These are phyloP conservation scores for Leptonema lineaticorne DNA, from an alignment of 1,140 invertebrate genomes.

Conservation along the genomic window DNA sequence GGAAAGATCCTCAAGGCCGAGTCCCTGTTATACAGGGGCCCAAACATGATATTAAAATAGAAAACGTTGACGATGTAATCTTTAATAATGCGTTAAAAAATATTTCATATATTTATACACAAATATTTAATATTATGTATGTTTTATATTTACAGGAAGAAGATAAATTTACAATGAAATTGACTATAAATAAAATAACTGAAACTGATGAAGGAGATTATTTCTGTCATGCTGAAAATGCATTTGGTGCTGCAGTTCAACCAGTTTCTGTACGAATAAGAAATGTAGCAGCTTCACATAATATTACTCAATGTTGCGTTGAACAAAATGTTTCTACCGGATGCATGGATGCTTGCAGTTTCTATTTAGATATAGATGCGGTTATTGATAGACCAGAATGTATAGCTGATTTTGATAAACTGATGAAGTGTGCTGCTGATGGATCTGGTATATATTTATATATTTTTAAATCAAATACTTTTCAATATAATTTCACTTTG, in stretches of 20 bases:
- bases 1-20: conserved; percentile 69
- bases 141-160: conserved; percentile 45
- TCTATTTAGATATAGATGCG: conserved; percentile 77
- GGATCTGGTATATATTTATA: conserved; percentile 54
- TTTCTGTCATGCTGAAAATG: conserved; percentile 79
- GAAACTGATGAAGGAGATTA: conserved; percentile 74
- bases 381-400: conserved; percentile 77
- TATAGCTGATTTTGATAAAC: conserved; percentile 77
- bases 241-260: conserved; percentile 69
- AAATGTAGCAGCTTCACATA: conserved; percentile 59
- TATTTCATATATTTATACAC: too few species aligned
- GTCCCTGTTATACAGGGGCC: conserved; percentile 72
- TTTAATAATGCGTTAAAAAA: too few species aligned
- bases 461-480: background rate
- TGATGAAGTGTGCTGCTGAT: conserved; percentile 82
- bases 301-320: conserved; percentile 73
- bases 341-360: conserved; percentile 78
- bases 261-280: conserved; percentile 70
- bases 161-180: conserved; percentile 68
- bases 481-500: background rate
- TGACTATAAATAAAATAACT: conserved; percentile 70
- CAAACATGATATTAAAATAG: conserved; percentile 66
- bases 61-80: conserved; percentile 56
- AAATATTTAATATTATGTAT: conserved; percentile 3
- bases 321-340: conserved; percentile 63